Conservation (phyloP, 2,113 vertebrate genomes). For the Daphoenositta chrysoptera region DNA sequence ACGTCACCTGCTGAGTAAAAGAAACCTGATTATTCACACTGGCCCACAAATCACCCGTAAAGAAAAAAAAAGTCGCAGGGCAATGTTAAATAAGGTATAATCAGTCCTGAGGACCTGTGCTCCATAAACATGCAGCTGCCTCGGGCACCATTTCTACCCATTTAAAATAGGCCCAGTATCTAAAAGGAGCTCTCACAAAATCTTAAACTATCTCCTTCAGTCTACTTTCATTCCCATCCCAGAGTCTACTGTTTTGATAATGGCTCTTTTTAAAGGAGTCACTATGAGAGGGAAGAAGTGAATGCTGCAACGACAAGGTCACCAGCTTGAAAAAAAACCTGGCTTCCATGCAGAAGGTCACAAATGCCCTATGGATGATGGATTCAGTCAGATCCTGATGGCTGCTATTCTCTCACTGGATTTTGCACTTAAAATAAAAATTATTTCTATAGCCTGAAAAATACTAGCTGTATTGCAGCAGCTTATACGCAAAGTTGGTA, state of each 20-base stretch:
- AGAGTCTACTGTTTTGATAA: neutral
- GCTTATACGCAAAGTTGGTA: neutral
- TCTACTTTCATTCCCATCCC: neutral
- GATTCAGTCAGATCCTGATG: neutral
- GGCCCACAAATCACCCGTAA: neutral
- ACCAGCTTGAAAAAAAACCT: neutral
- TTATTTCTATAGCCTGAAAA: neutral
- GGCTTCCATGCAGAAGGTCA: neutral
- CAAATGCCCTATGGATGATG: neutral
- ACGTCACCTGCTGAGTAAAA: neutral
- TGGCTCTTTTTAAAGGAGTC: neutral
- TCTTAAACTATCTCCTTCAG: neutral
- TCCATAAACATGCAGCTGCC: neutral
- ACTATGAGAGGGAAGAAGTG: neutral
- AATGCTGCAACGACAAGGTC: neutral
- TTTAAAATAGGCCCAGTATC: neutral
- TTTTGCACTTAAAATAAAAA: neutral
- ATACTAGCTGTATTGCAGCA: neutral
- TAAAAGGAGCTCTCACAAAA: neutral
- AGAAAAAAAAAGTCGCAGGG: neutral
- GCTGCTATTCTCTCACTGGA: neutral
- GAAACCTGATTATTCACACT: neutral
- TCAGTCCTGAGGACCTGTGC: neutral
- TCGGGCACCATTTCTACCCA: neutral
- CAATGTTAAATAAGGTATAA: neutral